A percentile compares a stretch with the other conserved stretches of the same genome.
Evolutionary conservation across 2,113 vertebrate species (phyloP).

Genomic region (Benitochromis conjunctus): DNA sequence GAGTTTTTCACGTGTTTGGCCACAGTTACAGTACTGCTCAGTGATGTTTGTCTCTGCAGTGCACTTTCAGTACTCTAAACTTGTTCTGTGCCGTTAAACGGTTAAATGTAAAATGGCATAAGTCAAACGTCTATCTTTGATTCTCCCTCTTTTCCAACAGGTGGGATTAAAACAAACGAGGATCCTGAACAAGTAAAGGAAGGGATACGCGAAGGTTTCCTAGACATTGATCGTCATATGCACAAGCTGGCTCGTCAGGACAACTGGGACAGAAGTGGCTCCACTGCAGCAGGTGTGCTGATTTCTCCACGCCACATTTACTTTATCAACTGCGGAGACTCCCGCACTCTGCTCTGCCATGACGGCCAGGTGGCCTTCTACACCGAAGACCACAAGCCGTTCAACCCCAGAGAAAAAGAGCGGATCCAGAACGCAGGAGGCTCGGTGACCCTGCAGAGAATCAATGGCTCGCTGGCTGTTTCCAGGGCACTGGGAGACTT

Average conservation of each 20-base stretch:
- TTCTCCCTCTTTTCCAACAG: conserved; percentile 23
- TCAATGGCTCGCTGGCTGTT: conserved; percentile 81
- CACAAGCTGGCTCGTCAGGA: conserved; percentile 65
- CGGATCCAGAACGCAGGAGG: conserved; percentile 81
- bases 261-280: conserved; percentile 75
- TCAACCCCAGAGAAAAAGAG: conserved; percentile 76
- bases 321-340: conserved; percentile 81
- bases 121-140: background rate
- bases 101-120: background rate
- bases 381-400: conserved; percentile 81
- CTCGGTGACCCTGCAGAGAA: conserved; percentile 72
- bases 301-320: conserved; percentile 75
- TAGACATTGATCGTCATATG: conserved; percentile 75
- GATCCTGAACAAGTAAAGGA: conserved; percentile 71
- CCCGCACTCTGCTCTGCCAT: conserved; percentile 77
- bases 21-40: background rate
- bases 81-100: background rate
- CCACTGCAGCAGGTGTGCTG: conserved; percentile 71
- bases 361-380: conserved; percentile 72
- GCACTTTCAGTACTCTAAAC: background rate
- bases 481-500: conserved; percentile 81
- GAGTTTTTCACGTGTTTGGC: background rate
- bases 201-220: conserved; percentile 70
- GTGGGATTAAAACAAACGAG: conserved; percentile 55
- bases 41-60: background rate